Evolutionary conservation across 2,888 invertebrate genomes (phyloP).

Genomic region (Lasioglossum morio): DNA sequence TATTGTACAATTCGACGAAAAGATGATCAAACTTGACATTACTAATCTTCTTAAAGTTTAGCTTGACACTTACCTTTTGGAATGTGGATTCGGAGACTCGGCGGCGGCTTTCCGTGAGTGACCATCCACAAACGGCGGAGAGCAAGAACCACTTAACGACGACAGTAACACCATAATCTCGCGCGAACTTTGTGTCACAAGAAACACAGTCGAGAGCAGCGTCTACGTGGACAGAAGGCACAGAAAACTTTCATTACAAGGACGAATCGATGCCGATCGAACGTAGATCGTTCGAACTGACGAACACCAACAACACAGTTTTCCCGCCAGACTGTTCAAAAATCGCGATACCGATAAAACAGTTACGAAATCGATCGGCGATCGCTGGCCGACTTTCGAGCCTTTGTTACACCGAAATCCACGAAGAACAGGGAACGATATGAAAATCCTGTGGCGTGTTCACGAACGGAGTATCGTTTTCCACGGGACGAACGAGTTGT

Average conservation of each 20-base stretch:
- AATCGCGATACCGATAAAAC: conserved; percentile 52
- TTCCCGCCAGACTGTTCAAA: conserved; percentile 33
- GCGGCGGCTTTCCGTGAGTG: conserved; percentile 21
- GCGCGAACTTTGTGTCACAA: background rate
- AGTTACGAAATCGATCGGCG: conserved; percentile 44
- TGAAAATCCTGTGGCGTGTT: background rate
- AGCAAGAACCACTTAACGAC: background rate
- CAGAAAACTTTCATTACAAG: background rate
- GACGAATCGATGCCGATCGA: background rate
- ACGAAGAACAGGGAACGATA: background rate
- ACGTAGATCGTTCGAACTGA: background rate
- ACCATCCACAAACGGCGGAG: conserved; percentile 1
- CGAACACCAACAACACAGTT: background rate
- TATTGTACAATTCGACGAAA: no score
- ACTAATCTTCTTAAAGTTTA: no score
- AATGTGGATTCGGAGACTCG: background rate
- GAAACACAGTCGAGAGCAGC: conserved; percentile 12
- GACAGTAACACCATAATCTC: conserved; percentile 53
- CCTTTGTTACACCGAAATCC: background rate
- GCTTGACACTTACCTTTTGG: conserved; percentile 37
- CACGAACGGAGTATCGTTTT: background rate
- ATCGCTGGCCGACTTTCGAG: conserved; percentile 10
- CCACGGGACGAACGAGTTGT: conserved; percentile 1
- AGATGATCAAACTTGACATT: no score
- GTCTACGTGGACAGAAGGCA: background rate